Percentiles rank a stretch among this genome's conserved stretches.
Conservation (phyloP, 2,797 vertebrate species). For the Arrhamphus sclerolepis region DNA sequence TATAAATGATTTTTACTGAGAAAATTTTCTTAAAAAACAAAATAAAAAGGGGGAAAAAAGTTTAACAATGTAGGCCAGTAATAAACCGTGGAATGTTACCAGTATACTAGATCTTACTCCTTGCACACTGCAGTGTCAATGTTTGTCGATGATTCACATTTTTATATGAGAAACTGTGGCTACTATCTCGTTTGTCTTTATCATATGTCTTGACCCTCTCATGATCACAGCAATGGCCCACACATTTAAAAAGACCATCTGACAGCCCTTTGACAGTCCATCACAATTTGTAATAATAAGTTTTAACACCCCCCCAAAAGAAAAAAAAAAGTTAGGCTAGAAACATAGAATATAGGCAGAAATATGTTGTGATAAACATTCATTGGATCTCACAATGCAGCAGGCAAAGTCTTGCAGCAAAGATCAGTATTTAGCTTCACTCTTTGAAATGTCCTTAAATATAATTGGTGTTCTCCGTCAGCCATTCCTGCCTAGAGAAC, state of each 20-base stretch:
- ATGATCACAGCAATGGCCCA: slow-evolving; percentile 28
- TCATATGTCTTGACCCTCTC: slow-evolving; percentile 40
- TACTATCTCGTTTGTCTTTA: slow-evolving; percentile 39
- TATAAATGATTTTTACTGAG: slow-evolving; percentile 74
- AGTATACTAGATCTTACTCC: slow-evolving; percentile 72
- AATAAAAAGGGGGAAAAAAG: slow-evolving; percentile 68
- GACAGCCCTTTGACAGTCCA: slow-evolving; percentile 30
- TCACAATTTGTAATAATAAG: slow-evolving; percentile 34
- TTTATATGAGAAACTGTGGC: slow-evolving; percentile 57
- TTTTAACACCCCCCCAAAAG: slow-evolving; percentile 17
- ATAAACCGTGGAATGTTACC: slow-evolving; percentile 80
- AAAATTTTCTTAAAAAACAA: slow-evolving; percentile 76
- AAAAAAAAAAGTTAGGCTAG: slow-evolving; percentile 24
- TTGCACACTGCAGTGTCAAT: slow-evolving; percentile 70
- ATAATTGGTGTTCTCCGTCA: too few relatives aligned
- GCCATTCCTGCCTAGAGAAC: too few relatives aligned
- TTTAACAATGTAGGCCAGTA: slow-evolving; percentile 79
- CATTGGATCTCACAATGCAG: too few relatives aligned
- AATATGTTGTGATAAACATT: slow-evolving; percentile 20
- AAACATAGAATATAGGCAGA: slow-evolving; percentile 13
- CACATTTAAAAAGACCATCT: slow-evolving; percentile 29
- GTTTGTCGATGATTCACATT: slow-evolving; percentile 59
- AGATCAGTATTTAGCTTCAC: too few relatives aligned
- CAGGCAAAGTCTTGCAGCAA: too few relatives aligned
- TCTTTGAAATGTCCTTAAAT: too few relatives aligned